Base-by-base conservation (phyloP, 2,888 invertebrate genomes). In the Endotricha flammealis region DNA sequence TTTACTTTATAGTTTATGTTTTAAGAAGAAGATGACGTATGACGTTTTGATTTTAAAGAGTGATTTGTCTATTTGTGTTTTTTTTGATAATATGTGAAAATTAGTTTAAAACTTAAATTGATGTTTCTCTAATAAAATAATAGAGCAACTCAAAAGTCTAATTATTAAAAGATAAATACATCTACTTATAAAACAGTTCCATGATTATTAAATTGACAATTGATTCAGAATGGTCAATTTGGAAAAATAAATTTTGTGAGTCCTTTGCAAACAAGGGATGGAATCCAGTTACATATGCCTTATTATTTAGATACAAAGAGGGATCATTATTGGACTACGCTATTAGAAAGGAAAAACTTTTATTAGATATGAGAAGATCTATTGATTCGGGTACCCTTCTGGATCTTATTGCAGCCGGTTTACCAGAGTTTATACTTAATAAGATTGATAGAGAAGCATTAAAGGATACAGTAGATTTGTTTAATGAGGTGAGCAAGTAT, bases 131-230 rank as follows among this genome's bases (percentile, higher is more conserved):
- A n/a, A n/a, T n/a, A n/a, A n/a, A n/a, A n/a, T n/a, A n/a, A n/a
- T n/a, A n/a, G n/a, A n/a, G n/a, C n/a, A n/a, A n/a, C n/a, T n/a
- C n/a, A n/a, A n/a, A n/a, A n/a, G n/a, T n/a, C n/a, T n/a, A n/a
- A n/a, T n/a, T n/a, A 56, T 53, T 44, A 46, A 57, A 47, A 42
- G 48, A 0, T 22, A 57, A 0, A 45, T 41, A 41, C 38, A 46
- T n/a, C 48, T 57, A 39, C 5, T 57, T 1, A 57, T 55, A n/a
- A 42, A 52, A 23, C 23, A 24, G 4, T 51, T 52, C 10, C 4
- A 30, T 6, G 48, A 53, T 33, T 3, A 53, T 48, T 2, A 55
- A 49, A 22, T 17, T 31, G 12, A 40, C 31, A 3, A 4, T 53
- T 10, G 4, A 51, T 5, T 41, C 49, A 1, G 41, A 47, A 8